A percentile compares a stretch with the other conserved stretches of the same genome.
These are phyloP conservation scores for Oscheius sp. DNA, from an alignment of 2,888 invertebrate genomes.

Conservation along the genomic window DNA sequence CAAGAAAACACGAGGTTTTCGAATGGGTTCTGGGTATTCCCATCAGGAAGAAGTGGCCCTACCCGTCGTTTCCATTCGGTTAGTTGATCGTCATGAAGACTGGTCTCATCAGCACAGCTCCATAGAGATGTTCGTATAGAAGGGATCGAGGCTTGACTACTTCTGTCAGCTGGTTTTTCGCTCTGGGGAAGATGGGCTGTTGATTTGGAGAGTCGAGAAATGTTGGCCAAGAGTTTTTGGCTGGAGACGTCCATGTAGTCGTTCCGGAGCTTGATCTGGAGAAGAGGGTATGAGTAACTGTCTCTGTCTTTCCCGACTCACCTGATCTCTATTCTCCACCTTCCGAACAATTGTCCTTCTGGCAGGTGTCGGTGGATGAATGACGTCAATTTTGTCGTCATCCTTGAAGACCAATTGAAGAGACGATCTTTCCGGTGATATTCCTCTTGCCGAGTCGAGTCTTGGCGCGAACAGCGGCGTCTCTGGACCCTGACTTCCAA, in stretches of 20 bases:
- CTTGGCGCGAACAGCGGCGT: constrained; percentile 24
- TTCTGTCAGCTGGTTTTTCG: background rate
- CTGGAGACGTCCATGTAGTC: constrained; percentile 20
- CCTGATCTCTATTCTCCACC: constrained; percentile 12
- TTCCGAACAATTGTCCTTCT: constrained; percentile 28
- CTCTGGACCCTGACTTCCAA: constrained; percentile 35
- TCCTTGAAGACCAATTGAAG: constrained; percentile 24
- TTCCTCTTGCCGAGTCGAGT: background rate
- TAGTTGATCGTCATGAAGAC: constrained; percentile 7
- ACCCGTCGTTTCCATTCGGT: constrained; percentile 31
- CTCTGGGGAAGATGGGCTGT: constrained; percentile 12
- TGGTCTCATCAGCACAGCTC: constrained; percentile 15
- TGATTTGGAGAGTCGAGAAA: constrained; percentile 25
- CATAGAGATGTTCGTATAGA: constrained; percentile 29
- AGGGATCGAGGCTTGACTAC: constrained; percentile 17
- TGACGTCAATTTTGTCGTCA: constrained; percentile 9
- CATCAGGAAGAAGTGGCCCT: background rate
- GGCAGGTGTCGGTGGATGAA: constrained; percentile 26
- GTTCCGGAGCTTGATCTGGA: constrained; percentile 24
- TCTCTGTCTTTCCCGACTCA: constrained; percentile 3
- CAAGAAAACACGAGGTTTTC: no score
- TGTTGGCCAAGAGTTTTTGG: constrained; percentile 16
- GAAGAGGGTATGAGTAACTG: background rate
- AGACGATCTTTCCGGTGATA: background rate
- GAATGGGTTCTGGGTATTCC: no score